Evolutionary conservation across 2,113 vertebrate genomes (phyloP).

Genomic region (Nerophis lumbriciformis): DNA sequence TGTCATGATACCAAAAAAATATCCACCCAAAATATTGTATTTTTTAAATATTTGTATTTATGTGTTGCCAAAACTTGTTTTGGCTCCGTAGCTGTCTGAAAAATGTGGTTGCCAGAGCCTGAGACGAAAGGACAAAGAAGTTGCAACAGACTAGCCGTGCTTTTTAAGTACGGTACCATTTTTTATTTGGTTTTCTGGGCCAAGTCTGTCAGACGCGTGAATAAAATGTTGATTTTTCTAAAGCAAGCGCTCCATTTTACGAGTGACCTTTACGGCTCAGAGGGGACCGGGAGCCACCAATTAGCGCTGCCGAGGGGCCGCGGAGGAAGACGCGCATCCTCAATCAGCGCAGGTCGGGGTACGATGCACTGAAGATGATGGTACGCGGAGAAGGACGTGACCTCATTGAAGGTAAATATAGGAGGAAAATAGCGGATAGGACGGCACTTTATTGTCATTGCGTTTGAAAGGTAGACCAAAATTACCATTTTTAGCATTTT

Average conservation of each 20-base stretch:
- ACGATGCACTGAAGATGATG: background rate
- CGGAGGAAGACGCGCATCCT: conserved; percentile 9
- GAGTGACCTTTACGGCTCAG: conserved; percentile 63
- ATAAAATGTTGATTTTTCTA: conserved; percentile 20
- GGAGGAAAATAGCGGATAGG: no score
- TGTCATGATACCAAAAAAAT: no score
- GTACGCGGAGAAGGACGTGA: background rate
- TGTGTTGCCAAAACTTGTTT: no score
- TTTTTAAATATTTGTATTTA: no score
- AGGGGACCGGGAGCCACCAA: conserved; percentile 61
- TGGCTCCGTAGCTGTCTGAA: no score
- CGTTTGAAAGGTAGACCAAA: no score
- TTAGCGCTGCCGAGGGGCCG: conserved; percentile 45
- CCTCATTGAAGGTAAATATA: no score
- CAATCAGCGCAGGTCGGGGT: background rate
- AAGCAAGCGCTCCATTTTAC: conserved; percentile 51
- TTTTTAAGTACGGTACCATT: background rate
- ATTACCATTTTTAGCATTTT: no score
- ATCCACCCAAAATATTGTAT: no score
- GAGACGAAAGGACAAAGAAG: no score
- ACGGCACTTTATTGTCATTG: no score
- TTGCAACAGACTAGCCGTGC: conserved; percentile 4
- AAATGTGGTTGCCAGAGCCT: no score
- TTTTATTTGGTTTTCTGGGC: conserved; percentile 43
- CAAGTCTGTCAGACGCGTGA: conserved; percentile 42